phyloP scores from a whole-genome alignment of 2,888 invertebrate genomes.

The Minunthozetes semirufus region DNA sequence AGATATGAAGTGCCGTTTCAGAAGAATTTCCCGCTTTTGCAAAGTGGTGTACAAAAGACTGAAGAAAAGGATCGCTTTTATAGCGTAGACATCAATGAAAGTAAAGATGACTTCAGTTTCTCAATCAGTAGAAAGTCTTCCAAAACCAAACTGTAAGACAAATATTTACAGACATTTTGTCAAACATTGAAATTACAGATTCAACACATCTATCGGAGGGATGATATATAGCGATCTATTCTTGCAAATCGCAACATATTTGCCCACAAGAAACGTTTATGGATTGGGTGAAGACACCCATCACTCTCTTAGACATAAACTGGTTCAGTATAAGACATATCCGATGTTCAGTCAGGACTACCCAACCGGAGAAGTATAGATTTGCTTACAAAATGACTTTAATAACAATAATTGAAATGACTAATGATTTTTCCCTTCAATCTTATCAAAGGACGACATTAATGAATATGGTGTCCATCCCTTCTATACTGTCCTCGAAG shows the following conservation, averaged over 20 bases:
- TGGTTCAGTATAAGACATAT: constrained; percentile 30
- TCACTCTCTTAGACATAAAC: background rate
- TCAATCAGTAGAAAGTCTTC: background rate
- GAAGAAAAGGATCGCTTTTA: background rate
- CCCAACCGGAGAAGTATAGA: constrained; percentile 71
- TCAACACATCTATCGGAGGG: constrained; percentile 47
- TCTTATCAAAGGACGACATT: too few relatives aligned
- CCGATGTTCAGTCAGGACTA: constrained; percentile 50
- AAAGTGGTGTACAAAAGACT: background rate
- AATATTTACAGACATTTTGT: background rate
- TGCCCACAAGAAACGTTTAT: constrained; percentile 49
- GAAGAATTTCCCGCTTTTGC: constrained; percentile 32
- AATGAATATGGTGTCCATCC: constrained; percentile 33
- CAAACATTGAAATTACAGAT: constrained; percentile 30
- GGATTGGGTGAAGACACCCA: constrained; percentile 49
- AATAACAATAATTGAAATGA: too few relatives aligned
- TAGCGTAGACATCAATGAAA: background rate
- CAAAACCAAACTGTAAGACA: constrained; percentile 25
- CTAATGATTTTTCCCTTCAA: too few relatives aligned
- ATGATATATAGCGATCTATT: constrained; percentile 49
- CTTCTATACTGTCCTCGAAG: constrained; percentile 28
- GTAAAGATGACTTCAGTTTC: constrained; percentile 2
- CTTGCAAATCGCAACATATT: constrained; percentile 49
- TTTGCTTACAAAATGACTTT: too few relatives aligned
- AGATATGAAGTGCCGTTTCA: constrained; percentile 40